Percentiles rank a stretch among this genome's conserved stretches.
phyloP scores from a whole-genome alignment of 1,140 invertebrate genomes.

The Drosophila lacteicornis region DNA sequence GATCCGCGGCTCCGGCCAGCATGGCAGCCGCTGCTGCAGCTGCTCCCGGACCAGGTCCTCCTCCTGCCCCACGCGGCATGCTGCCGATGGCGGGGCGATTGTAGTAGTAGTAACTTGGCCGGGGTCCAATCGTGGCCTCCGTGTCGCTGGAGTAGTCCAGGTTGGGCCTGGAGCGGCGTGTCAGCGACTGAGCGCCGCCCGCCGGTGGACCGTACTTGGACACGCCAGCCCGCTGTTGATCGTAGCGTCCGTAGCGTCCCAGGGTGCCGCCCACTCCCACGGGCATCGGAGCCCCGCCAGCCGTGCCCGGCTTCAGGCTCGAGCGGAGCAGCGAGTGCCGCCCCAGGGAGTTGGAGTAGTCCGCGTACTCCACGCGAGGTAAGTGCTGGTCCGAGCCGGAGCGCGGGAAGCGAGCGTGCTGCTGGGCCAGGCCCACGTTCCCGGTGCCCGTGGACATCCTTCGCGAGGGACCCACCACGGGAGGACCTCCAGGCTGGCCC shows the following conservation, averaged over 20 bases:
- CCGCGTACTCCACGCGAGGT: constrained; percentile 92
- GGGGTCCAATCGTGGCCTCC: constrained; percentile 92
- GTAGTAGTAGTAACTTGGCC: constrained; percentile 92
- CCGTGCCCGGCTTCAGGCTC: constrained; percentile 89
- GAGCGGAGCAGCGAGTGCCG: constrained; percentile 91
- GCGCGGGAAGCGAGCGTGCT: constrained; percentile 87
- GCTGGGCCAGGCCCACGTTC: constrained; percentile 76
- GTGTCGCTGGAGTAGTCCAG: constrained; percentile 97
- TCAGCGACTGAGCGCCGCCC: constrained; percentile 86
- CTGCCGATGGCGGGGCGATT: constrained; percentile 86
- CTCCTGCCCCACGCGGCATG: constrained; percentile 86
- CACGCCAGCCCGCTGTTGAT: constrained; percentile 67
- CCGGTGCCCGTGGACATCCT: constrained; percentile 87
- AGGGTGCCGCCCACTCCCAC: constrained; percentile 80
- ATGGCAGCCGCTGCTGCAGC: constrained; percentile 82
- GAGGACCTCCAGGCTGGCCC: constrained; percentile 78
- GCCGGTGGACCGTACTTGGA: constrained; percentile 76
- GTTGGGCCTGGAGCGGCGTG: constrained; percentile 89
- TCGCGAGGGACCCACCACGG: constrained; percentile 85
- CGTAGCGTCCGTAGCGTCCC: constrained; percentile 84
- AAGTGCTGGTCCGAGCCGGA: constrained; percentile 94
- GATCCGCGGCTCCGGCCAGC: constrained; percentile 71
- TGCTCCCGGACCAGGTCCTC: constrained; percentile 63
- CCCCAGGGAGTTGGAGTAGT: constrained; percentile 88
- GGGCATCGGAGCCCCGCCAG: constrained; percentile 58